Base-by-base conservation (phyloP, 2,797 vertebrate species). In the Microctenopoma stevenorrisi region DNA sequence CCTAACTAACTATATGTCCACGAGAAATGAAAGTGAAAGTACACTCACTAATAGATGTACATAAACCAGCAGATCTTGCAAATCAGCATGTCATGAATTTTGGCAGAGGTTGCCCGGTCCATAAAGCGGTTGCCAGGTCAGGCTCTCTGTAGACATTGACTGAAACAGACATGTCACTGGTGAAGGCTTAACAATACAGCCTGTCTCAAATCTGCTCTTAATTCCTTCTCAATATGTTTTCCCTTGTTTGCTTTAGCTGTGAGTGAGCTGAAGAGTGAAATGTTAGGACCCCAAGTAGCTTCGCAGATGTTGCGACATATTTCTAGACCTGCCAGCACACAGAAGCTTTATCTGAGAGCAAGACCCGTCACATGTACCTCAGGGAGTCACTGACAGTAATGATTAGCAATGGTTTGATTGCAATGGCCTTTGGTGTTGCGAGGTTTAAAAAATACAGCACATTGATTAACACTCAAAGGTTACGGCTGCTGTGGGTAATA, bases 141-240 rank as follows among this genome's bases (percentile, higher is more conserved):
- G 68, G 69, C 68, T 46, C 78, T 84, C 78, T 88, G 90, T 62
- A 90, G 81, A 91, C 74, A 30, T 22, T 78, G 79, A 86, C 79
- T 82, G 81, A 79, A 90, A 90, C 90, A 91, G 86, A 91, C 84
- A 87, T 82, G 80, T 88, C 82, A 78, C 72, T 79, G 84, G 74
- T 75, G 78, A 89, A 81, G 76, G 86, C 87, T 91, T 87, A 89
- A 86, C 89, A 90, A 88, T 88, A 74, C 85, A 85, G 88, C 83
- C 86, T 86, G 82, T 91, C 86, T 92, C 79, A 86, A 82, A 90
- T 89, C 85, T 78, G 70, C 78, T 72, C 86, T 70, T 94, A 93
- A 94, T 93, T 90, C 90, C 87, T 93, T 92, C 83, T 60, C 92
- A 93, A 91, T 93, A 93, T 94, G 94, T 88, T 86, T 93, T 78